Evolutionary conservation across 2,888 invertebrate genomes (phyloP).

Genomic region (Drosophila infuscata): DNA sequence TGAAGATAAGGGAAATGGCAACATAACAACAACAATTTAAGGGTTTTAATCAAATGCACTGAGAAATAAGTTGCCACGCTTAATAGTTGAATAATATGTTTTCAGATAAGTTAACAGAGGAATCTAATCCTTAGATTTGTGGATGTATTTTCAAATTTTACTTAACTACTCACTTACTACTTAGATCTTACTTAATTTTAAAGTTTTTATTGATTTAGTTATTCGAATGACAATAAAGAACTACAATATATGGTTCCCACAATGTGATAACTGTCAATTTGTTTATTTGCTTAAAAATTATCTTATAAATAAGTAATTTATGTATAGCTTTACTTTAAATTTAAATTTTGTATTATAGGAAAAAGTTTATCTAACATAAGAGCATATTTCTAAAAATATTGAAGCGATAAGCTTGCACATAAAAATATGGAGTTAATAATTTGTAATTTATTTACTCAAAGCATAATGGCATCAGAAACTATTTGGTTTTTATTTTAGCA

Average conservation of each 20-base stretch:
- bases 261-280: background rate
- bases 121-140: background rate
- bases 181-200: background rate
- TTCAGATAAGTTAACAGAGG: background rate
- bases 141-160: background rate
- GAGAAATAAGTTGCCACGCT: constrained; percentile 1
- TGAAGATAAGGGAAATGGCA: background rate
- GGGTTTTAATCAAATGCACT: constrained; percentile 22
- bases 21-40: constrained; percentile 11
- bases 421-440: background rate
- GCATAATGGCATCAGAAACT: background rate
- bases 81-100: background rate
- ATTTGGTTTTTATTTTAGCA: background rate
- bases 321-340: background rate
- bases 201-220: background rate
- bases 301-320: background rate
- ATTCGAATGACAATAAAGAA: background rate
- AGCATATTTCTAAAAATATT: background rate
- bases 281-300: background rate
- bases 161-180: background rate
- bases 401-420: background rate
- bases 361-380: background rate
- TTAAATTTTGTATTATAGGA: background rate
- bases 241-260: background rate
- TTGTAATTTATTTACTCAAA: constrained; percentile 1